These are phyloP conservation scores for Anser cygnoides DNA, from an alignment of 2,113 vertebrate genomes.

Conservation along the genomic window DNA sequence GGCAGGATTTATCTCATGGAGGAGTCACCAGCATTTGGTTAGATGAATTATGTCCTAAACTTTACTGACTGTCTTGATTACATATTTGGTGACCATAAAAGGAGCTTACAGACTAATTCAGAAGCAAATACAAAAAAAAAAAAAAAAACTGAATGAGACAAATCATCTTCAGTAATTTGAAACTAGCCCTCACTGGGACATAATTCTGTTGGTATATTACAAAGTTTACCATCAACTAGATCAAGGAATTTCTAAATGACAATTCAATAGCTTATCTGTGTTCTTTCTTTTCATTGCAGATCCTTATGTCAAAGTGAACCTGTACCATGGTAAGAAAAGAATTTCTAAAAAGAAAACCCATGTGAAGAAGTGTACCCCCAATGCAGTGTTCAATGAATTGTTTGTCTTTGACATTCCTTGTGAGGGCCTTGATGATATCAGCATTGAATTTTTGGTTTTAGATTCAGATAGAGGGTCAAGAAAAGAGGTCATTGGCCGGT, in stretches of 20 bases:
- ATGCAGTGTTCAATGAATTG: slow-evolving; percentile 97
- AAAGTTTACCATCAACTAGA: background rate
- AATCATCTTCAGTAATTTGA: background rate
- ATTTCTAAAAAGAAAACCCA: slow-evolving; percentile 99
- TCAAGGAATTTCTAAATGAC: background rate
- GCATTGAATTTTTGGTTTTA: slow-evolving; percentile 95
- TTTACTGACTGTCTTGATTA: background rate
- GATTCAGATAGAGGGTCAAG: slow-evolving; percentile 91
- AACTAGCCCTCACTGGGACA: background rate
- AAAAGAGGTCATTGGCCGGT: slow-evolving; percentile 87
- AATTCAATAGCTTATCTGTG: background rate
- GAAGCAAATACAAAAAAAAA: background rate
- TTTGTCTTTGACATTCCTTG: slow-evolving; percentile 97
- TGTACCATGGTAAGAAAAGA: slow-evolving; percentile 95
- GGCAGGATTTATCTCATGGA: background rate
- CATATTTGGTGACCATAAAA: background rate
- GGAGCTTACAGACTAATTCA: background rate
- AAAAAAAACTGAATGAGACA: background rate
- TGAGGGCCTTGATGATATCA: slow-evolving; percentile 91
- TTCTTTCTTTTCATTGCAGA: slow-evolving; percentile 78
- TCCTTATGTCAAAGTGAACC: slow-evolving; percentile 96
- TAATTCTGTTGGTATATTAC: background rate
- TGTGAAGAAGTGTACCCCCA: slow-evolving; percentile 95
- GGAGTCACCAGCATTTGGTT: background rate
- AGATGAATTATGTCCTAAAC: background rate